Base-by-base conservation (phyloP, 2,113 vertebrate genomes). In the Chionomys nivalis region DNA sequence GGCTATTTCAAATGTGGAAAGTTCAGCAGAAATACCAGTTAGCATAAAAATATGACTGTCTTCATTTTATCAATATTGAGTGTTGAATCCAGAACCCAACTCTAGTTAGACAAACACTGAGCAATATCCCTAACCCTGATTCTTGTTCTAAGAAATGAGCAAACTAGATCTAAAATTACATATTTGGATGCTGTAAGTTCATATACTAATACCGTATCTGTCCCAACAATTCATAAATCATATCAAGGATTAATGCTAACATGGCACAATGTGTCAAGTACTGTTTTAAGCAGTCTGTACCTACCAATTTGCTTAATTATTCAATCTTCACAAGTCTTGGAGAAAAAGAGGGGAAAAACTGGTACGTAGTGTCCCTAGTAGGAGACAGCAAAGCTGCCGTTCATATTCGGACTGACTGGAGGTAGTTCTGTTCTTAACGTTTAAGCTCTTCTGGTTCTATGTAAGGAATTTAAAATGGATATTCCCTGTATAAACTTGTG, bases 391-490 rank as follows among this genome's bases (percentile, higher is more conserved):
- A 89, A 95, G 23, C 7, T 93, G 66, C 23, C 19, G 86, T 78
- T 94, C 47, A 95, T 58, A 86, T n/a, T 86, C 49, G 70, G 72
- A 31, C n/a, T 36, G 49, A 10, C 36, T 68, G 68, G 21, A 26
- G 70, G 28, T 24, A 94, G 42, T 0, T 90, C 49, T 73, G 16
- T 81, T 82, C 21, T 93, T 87, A 82, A 89, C 63, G 49, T n/a
- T 16, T 75, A 78, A 79, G 39, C 9, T 88, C 52, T 78, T 87
- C 24, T 94, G 1, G 19, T 10, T 94, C 31, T 17, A 72, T 39
- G 6, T 75, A 89, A 94, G 5, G 36, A 88, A 90, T 92, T 94
- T 92, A 87, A 97, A 96, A 90, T 92, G 36, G 14, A 72, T 87
- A 24, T 72, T 92, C 36, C 39, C 36, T 28, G 21, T 70, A 61